Evolutionary conservation across 2,888 invertebrate species (phyloP).

Genomic region (Tholera decimalis): DNA sequence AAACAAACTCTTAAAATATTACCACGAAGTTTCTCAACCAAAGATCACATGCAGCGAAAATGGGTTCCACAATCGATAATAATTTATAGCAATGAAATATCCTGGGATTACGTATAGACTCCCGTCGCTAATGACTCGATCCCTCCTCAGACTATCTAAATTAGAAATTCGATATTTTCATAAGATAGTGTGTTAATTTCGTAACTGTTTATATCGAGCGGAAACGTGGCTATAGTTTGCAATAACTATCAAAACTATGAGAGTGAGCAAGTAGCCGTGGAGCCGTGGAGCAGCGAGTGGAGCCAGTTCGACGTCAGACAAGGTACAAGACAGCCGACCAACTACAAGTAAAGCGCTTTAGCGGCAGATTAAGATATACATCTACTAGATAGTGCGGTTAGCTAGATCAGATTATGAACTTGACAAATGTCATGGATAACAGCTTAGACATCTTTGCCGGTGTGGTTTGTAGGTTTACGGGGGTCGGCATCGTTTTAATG

Average conservation of each 20-base stretch:
- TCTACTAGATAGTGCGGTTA: conserved; percentile 55
- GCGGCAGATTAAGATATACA: conserved; percentile 59
- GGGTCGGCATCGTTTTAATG: conserved; percentile 32
- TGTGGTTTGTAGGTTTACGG: conserved; percentile 24
- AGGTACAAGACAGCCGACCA: conserved; percentile 59
- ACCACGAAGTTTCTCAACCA: conserved; percentile 27
- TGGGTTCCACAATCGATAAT: conserved; percentile 52
- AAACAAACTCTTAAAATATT: conserved; percentile 49
- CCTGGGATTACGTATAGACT: conserved; percentile 55
- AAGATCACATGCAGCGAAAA: conserved; percentile 48
- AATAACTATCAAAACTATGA: conserved; percentile 70
- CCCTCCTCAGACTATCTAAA: conserved; percentile 61
- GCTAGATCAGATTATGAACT: conserved; percentile 52
- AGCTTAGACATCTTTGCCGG: conserved; percentile 40
- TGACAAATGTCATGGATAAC: conserved; percentile 53
- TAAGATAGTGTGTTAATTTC: conserved; percentile 67
- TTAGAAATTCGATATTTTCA: conserved; percentile 69
- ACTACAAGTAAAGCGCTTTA: conserved; percentile 65
- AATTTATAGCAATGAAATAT: conserved; percentile 57
- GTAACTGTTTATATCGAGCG: conserved; percentile 59
- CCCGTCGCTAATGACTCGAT: conserved; percentile 57
- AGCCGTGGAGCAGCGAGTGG: conserved; percentile 55
- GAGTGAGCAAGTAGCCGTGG: conserved; percentile 68
- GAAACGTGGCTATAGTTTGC: conserved; percentile 62
- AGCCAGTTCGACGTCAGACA: conserved; percentile 68